These are phyloP conservation scores for Penaeus vannamei DNA, from an alignment of 1,140 invertebrate genomes.

Conservation along the genomic window DNA sequence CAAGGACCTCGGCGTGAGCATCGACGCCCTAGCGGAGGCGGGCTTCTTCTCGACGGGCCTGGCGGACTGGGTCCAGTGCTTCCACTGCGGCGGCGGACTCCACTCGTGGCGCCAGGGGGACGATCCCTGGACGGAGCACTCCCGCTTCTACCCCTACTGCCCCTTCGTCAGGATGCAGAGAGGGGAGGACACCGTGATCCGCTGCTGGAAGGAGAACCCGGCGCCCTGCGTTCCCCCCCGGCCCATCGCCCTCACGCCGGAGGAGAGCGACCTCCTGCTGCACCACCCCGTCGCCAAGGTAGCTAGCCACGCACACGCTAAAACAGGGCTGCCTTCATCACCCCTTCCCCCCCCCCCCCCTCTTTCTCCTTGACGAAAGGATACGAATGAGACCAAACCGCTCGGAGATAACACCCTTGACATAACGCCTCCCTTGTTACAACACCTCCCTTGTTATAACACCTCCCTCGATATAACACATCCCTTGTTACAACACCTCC, in stretches of 20 bases:
- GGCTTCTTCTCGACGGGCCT: constrained; percentile 73
- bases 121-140: constrained; percentile 91
- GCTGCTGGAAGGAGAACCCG: background rate
- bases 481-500: too few species aligned
- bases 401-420: too few species aligned
- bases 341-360: too few species aligned
- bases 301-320: background rate
- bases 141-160: constrained; percentile 89
- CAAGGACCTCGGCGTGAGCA: constrained; percentile 68
- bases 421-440: too few species aligned
- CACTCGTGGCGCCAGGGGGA: constrained; percentile 87
- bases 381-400: too few species aligned
- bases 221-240: background rate
- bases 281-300: constrained; percentile 54
- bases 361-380: too few species aligned
- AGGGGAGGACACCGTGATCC: constrained; percentile 75
- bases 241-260: background rate
- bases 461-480: too few species aligned
- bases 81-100: constrained; percentile 90
- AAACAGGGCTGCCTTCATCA: background rate
- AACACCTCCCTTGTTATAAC: too few species aligned
- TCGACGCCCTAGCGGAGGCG: constrained; percentile 34
- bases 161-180: constrained; percentile 84
- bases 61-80: constrained; percentile 86
- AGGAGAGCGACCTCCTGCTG: constrained; percentile 49